Base-by-base conservation (phyloP, 2,797 vertebrate species). In the Megaceryle alcyon region DNA sequence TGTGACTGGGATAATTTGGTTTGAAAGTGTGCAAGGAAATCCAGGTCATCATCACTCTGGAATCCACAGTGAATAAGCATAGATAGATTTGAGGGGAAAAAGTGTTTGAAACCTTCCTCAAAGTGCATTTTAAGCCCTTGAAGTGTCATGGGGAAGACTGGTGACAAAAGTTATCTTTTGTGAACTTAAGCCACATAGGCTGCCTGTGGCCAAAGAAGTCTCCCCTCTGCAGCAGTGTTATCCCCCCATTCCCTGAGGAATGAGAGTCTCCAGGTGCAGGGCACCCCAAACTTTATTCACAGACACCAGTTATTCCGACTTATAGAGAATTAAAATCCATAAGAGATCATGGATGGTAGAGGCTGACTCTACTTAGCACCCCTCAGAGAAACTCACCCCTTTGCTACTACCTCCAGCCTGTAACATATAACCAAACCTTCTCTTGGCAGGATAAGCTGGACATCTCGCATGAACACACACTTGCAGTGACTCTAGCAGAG, bases 21-120 rank as follows among this genome's bases (percentile, higher is more conserved):
- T 97, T 97, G 90, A 96, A 94, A 95, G 86, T 92, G 94, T 96
- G 97, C 92, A 96, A 97, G 97, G 95, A 98, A 97, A 98, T 98
- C 96, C 97, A 96, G 97, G 97, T 96, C 96, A 97, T 96, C 92
- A 86, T 95, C 92, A 86, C 95, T 97, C 96, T 97, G 95, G 97
- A 97, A 98, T 96, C 95, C 63, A 95, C 83, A 20, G 96, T 96
- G 96, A 97, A 97, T 86, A 96, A 94, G 59, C 1, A 9, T 72
- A 90, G 94, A 85, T 44, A 75, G 54, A 82, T 90, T 72, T 90
- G 94, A 87, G 92, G 60, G 29, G 61, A 1, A 26, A 76, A 88
- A 33, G 19, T 90, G 93, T 97, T 95, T 92, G 93, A 97, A 96
- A 86, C 41, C 79, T 69, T 94, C 79, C 92, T 96, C 93, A 94